Base-by-base conservation (phyloP, 2,113 vertebrate genomes). In the Henicopernis longicauda region DNA sequence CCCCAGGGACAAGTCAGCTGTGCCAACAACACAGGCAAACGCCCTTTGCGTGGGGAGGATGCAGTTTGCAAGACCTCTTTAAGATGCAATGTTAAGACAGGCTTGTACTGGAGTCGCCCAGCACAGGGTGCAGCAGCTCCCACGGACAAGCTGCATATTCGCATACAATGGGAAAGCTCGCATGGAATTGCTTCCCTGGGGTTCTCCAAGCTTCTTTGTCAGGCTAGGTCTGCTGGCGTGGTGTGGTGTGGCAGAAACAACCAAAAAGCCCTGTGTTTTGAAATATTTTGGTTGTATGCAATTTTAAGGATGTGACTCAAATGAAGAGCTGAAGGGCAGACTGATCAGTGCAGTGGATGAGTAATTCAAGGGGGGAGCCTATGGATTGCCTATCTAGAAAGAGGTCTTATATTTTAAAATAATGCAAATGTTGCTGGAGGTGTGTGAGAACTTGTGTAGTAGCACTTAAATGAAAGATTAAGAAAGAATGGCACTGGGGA, bases 121-220 rank as follows among this genome's bases (percentile, higher is more conserved):
- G 16, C 10, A 3, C 4, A 29, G 54, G 29, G 12, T n/a, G 21
- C 38, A 32, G 27, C 42, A 42, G 45, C 54, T 69, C 12, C 10
- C 7, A 9, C 0, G 5, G 36, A 1, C 4, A 7, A 40, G 11
- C 25, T n/a, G 14, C 0, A 0, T 38, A 5, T 62, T 25, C n/a
- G 34, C 4, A 5, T 12, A 67, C 31, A 9, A 16, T 1, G 6
- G 59, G 25, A 12, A 58, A 52, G 45, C 4, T 58, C 7, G 57
- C 8, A 5, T 2, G 7, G 70, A 61, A 50, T 61, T 29, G 8
- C 18, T 62, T 23, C n/a, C 10, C 18, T 18, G 7, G 7, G 9
- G 7, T 61, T 34, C 25, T 52, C 58, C 42, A 34, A 8, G 20
- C 19, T 26, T 4, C 25, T n/a, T 34, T 62, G 36, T 62, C 58